A percentile compares a stretch with the other conserved stretches of the same genome.
Conservation (phyloP, 2,888 invertebrate species). For the Apomyelois bistriatella region DNA sequence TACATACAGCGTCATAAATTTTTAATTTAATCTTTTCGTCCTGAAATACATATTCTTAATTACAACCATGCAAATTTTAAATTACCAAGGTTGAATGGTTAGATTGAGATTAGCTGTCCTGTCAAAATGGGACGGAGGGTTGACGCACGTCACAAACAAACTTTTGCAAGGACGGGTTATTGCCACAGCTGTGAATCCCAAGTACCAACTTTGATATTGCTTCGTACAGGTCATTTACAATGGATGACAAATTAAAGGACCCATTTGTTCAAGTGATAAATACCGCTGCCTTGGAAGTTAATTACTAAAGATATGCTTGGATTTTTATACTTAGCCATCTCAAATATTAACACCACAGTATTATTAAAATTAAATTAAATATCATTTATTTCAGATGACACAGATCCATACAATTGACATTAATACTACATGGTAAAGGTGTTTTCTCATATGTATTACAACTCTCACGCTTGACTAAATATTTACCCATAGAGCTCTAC, state of each 20-base stretch:
- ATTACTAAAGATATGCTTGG: no score
- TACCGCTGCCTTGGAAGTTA: background rate
- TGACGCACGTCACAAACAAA: constrained; percentile 12
- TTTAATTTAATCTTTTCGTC: no score
- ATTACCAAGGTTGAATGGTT: background rate
- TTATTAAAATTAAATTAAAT: no score
- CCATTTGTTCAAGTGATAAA: background rate
- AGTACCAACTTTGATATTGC: background rate
- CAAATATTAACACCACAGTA: background rate
- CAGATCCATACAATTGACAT: no score
- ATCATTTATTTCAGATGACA: no score
- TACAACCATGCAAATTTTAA: no score
- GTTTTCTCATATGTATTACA: no score
- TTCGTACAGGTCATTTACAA: background rate
- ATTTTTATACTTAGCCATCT: background rate
- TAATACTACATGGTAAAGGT: no score
- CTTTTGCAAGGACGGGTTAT: constrained; percentile 11
- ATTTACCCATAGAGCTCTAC: no score
- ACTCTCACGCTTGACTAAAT: no score
- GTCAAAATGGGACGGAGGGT: background rate
- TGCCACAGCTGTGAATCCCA: background rate
- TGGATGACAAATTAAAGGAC: constrained; percentile 7
- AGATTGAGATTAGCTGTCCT: background rate
- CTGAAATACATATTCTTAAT: no score
- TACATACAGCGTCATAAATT: no score